Percentiles rank a stretch among this genome's conserved stretches.
Conservation (phyloP, 2,888 invertebrate genomes). For the Noctua comes region DNA sequence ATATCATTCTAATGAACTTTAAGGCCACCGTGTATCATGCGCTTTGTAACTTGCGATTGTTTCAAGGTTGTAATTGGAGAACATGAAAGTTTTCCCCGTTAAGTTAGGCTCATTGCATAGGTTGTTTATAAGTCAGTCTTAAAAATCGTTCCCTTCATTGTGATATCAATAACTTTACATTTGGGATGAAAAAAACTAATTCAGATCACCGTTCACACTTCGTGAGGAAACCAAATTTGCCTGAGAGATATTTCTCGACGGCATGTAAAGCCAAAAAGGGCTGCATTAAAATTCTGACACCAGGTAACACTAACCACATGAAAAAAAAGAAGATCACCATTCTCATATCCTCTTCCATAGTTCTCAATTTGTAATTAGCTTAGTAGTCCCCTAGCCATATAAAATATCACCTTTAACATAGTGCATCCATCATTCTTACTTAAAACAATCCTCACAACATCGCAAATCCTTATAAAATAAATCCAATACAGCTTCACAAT, state of each 20-base stretch:
- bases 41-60: neutral
- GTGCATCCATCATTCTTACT: neutral
- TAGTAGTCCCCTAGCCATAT: neutral
- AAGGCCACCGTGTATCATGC: conserved; percentile 12
- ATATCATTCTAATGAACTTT: conserved; percentile 20
- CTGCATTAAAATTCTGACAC: no score
- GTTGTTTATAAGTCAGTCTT: neutral
- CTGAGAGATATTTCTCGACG: no score
- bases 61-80: neutral
- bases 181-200: neutral
- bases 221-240: no score
- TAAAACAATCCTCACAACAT: neutral
- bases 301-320: no score
- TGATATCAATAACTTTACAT: neutral
- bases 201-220: neutral
- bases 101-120: neutral
- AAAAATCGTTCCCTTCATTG: neutral
- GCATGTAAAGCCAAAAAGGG: no score
- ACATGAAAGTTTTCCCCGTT: neutral
- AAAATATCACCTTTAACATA: neutral
- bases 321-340: neutral
- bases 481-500: no score
- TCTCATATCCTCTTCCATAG: neutral
- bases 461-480: neutral
- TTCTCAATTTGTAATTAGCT: neutral